Evolutionary conservation across 2,797 vertebrate genomes (phyloP).

Genomic region (Strix occidentalis): DNA sequence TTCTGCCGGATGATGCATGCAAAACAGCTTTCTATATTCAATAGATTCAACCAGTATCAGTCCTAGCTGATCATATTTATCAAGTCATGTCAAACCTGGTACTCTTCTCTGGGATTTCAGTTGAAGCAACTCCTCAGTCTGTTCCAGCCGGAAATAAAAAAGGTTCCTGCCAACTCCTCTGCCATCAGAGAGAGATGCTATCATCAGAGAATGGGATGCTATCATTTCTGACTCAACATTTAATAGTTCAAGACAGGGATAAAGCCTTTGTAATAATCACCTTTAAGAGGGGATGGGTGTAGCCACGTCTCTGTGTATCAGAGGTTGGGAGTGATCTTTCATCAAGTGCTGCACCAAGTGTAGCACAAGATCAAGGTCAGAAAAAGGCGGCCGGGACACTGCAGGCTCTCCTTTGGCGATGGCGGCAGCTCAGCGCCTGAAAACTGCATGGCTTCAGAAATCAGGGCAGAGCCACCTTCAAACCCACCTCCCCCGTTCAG

Average conservation of each 20-base stretch:
- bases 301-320: neutral
- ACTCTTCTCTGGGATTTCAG: neutral
- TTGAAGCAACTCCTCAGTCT: neutral
- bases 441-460: neutral
- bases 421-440: neutral
- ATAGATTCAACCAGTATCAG: neutral
- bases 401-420: neutral
- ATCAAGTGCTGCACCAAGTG: rapidly evolving
- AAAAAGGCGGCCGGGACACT: neutral
- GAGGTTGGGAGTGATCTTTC: neutral
- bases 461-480: neutral
- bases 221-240: neutral
- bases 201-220: neutral
- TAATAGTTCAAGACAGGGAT: neutral
- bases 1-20: neutral
- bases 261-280: neutral
- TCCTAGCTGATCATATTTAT: neutral
- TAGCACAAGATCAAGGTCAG: neutral
- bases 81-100: neutral
- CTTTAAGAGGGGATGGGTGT: neutral
- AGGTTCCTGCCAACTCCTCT: neutral
- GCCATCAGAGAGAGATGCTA: neutral
- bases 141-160: neutral
- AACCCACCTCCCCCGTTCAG: rapidly evolving
- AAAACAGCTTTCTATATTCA: neutral